phyloP scores from a whole-genome alignment of 2,113 vertebrate species.

The Cebidichthys violaceus region DNA sequence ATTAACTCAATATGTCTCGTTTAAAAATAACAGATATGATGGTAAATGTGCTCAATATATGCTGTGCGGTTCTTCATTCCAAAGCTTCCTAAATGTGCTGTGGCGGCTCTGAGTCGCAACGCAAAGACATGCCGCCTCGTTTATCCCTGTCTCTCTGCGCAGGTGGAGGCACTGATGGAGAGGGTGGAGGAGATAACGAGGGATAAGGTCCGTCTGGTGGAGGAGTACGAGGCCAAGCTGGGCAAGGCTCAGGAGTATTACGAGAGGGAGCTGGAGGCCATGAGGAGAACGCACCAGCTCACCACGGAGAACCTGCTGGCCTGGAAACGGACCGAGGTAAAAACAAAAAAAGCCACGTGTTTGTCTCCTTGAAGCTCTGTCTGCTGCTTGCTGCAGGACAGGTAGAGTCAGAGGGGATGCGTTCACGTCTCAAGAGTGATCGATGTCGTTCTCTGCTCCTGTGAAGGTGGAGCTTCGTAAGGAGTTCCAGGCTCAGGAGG shows the following conservation, averaged over 20 bases:
- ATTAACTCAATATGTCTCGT: neutral
- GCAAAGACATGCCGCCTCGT: neutral
- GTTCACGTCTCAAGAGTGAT: neutral
- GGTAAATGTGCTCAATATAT: neutral
- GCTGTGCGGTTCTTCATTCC: neutral
- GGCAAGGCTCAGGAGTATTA: conserved; percentile 94
- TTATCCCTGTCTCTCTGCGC: neutral
- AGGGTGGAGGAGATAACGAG: conserved; percentile 89
- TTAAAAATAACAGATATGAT: neutral
- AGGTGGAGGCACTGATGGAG: conserved; percentile 88
- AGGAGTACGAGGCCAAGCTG: conserved; percentile 95
- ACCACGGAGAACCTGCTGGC: conserved; percentile 94
- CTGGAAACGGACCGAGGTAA: conserved; percentile 93
- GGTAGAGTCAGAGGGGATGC: neutral
- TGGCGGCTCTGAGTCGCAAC: neutral
- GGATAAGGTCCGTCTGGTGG: conserved; percentile 90
- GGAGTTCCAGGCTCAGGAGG: conserved; percentile 96
- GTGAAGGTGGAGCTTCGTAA: conserved; percentile 89
- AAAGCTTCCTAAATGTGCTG: neutral
- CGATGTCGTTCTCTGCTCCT: neutral
- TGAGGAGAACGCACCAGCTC: conserved; percentile 94
- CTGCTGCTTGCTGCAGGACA: neutral
- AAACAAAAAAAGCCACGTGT: too few relatives aligned
- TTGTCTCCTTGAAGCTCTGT: neutral
- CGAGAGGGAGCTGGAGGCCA: conserved; percentile 93